Base-by-base conservation (phyloP, 2,113 vertebrate species). In the Prietella phreatophila region DNA sequence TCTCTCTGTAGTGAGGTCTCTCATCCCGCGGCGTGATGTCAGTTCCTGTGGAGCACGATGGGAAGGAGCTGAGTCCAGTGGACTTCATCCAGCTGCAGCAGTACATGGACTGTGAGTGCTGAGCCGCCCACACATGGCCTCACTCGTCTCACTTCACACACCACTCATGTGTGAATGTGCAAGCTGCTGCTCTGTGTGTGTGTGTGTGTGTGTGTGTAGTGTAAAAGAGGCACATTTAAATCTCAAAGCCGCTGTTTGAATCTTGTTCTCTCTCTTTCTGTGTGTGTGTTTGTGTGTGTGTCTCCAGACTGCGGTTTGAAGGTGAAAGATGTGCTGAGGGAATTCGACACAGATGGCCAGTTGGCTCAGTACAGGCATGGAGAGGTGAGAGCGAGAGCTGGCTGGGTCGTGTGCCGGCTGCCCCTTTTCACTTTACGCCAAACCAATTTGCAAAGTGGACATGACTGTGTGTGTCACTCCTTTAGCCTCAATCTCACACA, bases 51-150 rank as follows among this genome's bases (percentile, higher is more conserved):
- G 90, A 94, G 91, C 88, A 93, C 83, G 95, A 95, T 90, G 94
- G 94, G 92, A 96, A 95, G 91, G 96, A 97, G 61, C 96, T 99
- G 86, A 97, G 95, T 94, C 96, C 97, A 2, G 94, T 94, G 89
- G 96, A 98, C 93, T 98, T 98, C 84, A 97, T 96, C 91, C 97
- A 97, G 92, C 96, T 99, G 82, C 97, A 99, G 92, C 96, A 97
- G 91, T 98, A 97, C 94, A 96, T 98, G 86, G 97, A 99, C 88
- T 98, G 97, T 99, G 94, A 97, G 97, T 96, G 92, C 60, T 13
- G 55, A 84, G 75, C 13, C 88, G 65, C 90, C 85, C 87, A 85
- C 84, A 71, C 88, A n/a, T n/a, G 20, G 85, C 89, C n/a, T 88
- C 79, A 69, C 84, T 61, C 83, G 71, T 89, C 88, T 88, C 88